phyloP scores from a whole-genome alignment of 1,140 invertebrate genomes.

The Macrobrachium rosenbergii region DNA sequence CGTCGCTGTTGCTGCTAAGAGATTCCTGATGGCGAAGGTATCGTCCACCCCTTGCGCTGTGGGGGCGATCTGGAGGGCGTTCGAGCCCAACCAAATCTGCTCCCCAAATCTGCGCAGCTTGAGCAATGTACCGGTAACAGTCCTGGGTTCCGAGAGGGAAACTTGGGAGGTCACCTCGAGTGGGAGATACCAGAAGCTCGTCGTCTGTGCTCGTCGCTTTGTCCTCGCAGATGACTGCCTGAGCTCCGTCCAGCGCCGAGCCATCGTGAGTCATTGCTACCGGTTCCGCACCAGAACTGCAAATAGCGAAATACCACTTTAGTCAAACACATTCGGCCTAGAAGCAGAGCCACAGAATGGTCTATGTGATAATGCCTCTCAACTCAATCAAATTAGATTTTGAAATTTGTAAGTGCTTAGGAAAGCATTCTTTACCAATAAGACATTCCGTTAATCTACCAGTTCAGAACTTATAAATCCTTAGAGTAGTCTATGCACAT shows the following conservation, averaged over 20 bases:
- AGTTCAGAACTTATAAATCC: too few relatives aligned
- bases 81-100: slow-evolving; percentile 62
- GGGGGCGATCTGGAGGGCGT: slow-evolving; percentile 54
- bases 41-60: slow-evolving; percentile 60
- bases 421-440: too few relatives aligned
- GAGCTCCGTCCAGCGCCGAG: neutral
- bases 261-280: slow-evolving; percentile 43
- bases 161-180: slow-evolving; percentile 30
- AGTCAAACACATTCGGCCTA: neutral
- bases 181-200: slow-evolving; percentile 62
- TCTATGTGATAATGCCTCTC: too few relatives aligned
- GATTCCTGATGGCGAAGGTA: slow-evolving; percentile 67
- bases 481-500: too few relatives aligned
- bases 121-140: slow-evolving; percentile 57
- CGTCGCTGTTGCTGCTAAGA: slow-evolving; percentile 64
- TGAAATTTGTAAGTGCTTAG: too few relatives aligned
- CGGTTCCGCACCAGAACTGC: slow-evolving; percentile 19
- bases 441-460: too few relatives aligned
- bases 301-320: slow-evolving; percentile 44
- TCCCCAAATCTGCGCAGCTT: slow-evolving; percentile 62
- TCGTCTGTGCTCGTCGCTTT: slow-evolving; percentile 65
- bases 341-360: too few relatives aligned
- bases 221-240: slow-evolving; percentile 58
- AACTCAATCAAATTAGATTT: too few relatives aligned
- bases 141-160: slow-evolving; percentile 32